Evolutionary conservation across 2,797 vertebrate genomes (phyloP), one percentile per base, ranked within the genome.

Genomic region (Arvicola amphibius): DNA sequence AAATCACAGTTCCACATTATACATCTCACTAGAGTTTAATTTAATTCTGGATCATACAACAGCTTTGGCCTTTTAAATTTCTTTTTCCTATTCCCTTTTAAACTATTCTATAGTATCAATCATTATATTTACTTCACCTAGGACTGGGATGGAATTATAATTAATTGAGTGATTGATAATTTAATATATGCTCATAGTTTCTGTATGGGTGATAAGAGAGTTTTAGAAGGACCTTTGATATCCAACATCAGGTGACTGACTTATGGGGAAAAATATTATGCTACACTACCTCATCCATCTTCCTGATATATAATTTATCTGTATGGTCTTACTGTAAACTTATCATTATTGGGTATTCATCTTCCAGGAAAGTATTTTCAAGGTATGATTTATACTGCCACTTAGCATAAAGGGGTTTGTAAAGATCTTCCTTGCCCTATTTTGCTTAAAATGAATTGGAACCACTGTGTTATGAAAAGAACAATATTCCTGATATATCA

Each of bases 361-460:
- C 29, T 56, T 53, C 5, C 29, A 2, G 6, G n/a, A 71, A 23
- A 71, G 8, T 21, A 56, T 88, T 53, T 71, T 34, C 21, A 46
- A n/a, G 51, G 13, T 37, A 27, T 77, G 40, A 19, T 85, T 61
- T 37, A 80, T 16, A 61, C 14, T 59, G 2, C 46, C 10, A 73
- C 69, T 1, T 9, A 59, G 2, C 29, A 80, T 51, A 51, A n/a
- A 40, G 12, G 4, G 21, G 17, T 71, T 94, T 92, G 0, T 79
- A 43, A 85, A 81, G 7, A 90, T 29, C 13, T 34, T 19, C 43
- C 2, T 27, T 77, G 53, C 19, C 87, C 85, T 83, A 14, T 63
- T 94, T 88, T 63, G 32, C 1, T 76, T 56, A 63, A 89, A 90
- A 56, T 94, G 23, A 56, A 5, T 71, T 88, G 63, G 93, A 76